Base-by-base conservation (phyloP, 1,140 invertebrate genomes). In the Caenorhabditis tropicalis region DNA sequence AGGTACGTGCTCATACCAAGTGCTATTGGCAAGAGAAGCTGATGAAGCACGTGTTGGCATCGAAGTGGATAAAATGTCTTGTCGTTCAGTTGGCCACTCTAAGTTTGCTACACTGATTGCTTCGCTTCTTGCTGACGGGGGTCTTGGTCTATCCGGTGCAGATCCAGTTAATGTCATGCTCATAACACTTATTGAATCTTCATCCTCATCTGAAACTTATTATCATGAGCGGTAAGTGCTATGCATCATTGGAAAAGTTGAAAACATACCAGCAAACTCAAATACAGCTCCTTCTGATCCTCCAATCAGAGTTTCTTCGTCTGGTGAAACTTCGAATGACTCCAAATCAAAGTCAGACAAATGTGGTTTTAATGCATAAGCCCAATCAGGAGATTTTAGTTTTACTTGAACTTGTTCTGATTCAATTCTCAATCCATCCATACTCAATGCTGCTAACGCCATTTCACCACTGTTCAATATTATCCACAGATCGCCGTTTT, bases 401-500 rank as follows among this genome's bases (percentile, higher is more conserved):
- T 51, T 46, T 1, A 85, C 84, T 21, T 21, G n/a, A 15, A 85
- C 15, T 15, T 39, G 16, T 2, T 65, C 36, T n/a, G 53, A 21
- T 16, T 46, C 58, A 19, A 85, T 0, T n/a, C 80, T 56, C 27
- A 90, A 53, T 36, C 89, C 88, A 81, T 91, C 90, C 87, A 91
- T 90, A 56, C 90, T 91, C 48, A 90, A 56, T 16, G 90, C 89
- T 29, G 90, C 88, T 21, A 91, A 74, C 16, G 90, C 90, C 27
- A 88, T 87, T 29, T 89, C 81, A 21, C 90, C 90, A 79, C 74
- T 85, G 31, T 83, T 70, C n/a, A 91, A 46, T 36, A 90, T 53
- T 33, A 91, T 49, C 86, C 86, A 87, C 58, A 90, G 46, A 43
- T 86, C 81, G 39, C 56, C 74, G 0, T 87, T 85, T 51, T 88